Evolutionary conservation across 2,113 vertebrate genomes (phyloP).

Genomic region (Neogale vison): DNA sequence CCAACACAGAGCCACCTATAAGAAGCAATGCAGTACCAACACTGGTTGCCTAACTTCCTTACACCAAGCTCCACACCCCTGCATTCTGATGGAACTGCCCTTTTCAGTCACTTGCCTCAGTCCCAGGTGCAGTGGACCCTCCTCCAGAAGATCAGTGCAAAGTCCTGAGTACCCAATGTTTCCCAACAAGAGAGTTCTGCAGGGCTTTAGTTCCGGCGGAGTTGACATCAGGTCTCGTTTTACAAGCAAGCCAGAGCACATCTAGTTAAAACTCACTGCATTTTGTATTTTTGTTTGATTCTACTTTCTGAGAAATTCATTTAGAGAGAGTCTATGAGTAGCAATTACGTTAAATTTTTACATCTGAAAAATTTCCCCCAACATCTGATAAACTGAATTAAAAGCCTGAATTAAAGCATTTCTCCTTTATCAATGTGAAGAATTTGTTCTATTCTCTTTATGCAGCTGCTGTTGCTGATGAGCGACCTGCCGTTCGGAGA

Average conservation of each 20-base stretch:
- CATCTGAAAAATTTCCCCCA: background rate
- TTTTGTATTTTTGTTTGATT: background rate
- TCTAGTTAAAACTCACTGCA: background rate
- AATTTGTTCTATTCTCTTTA: background rate
- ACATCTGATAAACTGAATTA: background rate
- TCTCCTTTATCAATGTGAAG: background rate
- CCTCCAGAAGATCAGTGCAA: background rate
- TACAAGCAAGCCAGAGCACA: background rate
- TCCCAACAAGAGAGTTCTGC: background rate
- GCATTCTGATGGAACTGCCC: background rate
- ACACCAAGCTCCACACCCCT: background rate
- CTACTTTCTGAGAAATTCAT: background rate
- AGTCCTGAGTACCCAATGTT: fast-evolving
- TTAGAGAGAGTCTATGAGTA: no score
- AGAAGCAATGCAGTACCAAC: background rate
- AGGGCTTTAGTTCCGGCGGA: background rate
- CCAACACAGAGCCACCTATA: background rate
- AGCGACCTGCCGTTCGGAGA: background rate
- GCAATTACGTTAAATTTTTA: background rate
- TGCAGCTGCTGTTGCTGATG: background rate
- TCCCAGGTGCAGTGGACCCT: background rate
- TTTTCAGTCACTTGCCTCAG: background rate
- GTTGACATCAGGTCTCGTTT: background rate
- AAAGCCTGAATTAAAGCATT: background rate
- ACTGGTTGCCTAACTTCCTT: background rate